Conservation (phyloP, 2,888 invertebrate genomes). For the Seira sanloemensis region DNA sequence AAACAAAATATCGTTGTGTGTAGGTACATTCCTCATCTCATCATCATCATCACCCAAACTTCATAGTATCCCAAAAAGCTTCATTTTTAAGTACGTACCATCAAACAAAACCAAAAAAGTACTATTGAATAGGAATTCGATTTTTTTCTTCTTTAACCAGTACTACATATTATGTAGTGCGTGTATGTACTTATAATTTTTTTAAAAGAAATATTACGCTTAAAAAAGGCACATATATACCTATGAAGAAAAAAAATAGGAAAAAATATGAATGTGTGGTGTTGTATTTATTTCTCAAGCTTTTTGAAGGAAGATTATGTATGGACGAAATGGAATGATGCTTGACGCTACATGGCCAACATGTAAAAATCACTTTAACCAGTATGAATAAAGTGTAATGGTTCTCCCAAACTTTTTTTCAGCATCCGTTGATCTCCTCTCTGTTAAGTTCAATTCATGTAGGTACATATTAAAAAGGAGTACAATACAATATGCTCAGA, state of each 20-base stretch:
- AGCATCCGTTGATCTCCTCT: not conserved
- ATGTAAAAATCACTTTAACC: not conserved
- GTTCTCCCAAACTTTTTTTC: not conserved
- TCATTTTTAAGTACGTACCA: not conserved
- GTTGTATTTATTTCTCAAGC: not conserved
- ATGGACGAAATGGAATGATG: not conserved
- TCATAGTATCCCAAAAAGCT: not conserved
- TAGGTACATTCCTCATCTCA: not conserved
- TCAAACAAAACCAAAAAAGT: not conserved
- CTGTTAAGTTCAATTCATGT: not conserved
- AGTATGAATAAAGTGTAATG: not conserved
- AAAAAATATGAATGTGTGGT: not conserved
- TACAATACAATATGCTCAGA: not conserved
- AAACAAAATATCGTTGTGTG: not conserved
- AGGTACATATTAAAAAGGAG: not conserved
- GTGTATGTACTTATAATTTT: not conserved
- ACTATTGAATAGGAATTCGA: not conserved
- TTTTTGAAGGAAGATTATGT: not conserved
- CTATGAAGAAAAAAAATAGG: no score
- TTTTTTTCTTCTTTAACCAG: not conserved
- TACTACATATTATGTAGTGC: not conserved
- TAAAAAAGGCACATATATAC: not conserved
- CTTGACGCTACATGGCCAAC: not conserved
- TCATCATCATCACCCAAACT: not conserved
- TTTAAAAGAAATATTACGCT: not conserved